phyloP scores from a whole-genome alignment of 2,797 vertebrate genomes.

The Catamblyrhynchus diadema region DNA sequence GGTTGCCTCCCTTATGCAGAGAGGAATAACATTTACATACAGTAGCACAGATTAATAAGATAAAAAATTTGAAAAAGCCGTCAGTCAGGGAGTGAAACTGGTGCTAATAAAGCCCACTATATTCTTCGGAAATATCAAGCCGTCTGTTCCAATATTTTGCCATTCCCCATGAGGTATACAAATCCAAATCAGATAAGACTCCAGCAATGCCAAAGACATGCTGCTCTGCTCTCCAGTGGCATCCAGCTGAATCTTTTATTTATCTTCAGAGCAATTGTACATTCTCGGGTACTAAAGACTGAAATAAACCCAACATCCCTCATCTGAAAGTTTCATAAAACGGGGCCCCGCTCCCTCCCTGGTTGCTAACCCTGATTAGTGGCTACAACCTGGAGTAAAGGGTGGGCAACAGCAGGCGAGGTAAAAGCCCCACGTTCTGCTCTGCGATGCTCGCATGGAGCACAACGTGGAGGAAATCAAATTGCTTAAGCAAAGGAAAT shows the following conservation, averaged over 20 bases:
- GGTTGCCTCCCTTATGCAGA: conserved; percentile 84
- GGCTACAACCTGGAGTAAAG: not conserved
- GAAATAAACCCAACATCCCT: conserved; percentile 77
- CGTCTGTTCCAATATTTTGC: conserved; percentile 88
- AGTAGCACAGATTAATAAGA: conserved; percentile 86
- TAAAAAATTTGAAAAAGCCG: conserved; percentile 82
- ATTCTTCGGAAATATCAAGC: conserved; percentile 88
- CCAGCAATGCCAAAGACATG: conserved; percentile 83
- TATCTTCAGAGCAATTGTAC: conserved; percentile 82
- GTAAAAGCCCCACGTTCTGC: conserved; percentile 32
- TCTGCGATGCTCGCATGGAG: conserved; percentile 38
- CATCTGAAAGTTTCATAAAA: conserved; percentile 77
- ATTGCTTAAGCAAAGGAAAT: conserved; percentile 55
- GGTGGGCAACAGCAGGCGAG: not conserved
- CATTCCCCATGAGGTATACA: conserved; percentile 85
- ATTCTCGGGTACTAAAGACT: conserved; percentile 75
- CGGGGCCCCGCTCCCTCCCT: conserved; percentile 27
- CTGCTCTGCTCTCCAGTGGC: conserved; percentile 82
- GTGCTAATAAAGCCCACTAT: conserved; percentile 86
- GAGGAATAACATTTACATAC: conserved; percentile 93
- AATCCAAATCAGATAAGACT: conserved; percentile 88
- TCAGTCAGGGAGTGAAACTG: conserved; percentile 81
- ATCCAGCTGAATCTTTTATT: conserved; percentile 85
- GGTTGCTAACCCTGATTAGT: conserved; percentile 51
- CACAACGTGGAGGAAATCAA: conserved; percentile 47